Base-by-base conservation (phyloP, 2,888 invertebrate species). In the Caenorhabditis sinica region DNA sequence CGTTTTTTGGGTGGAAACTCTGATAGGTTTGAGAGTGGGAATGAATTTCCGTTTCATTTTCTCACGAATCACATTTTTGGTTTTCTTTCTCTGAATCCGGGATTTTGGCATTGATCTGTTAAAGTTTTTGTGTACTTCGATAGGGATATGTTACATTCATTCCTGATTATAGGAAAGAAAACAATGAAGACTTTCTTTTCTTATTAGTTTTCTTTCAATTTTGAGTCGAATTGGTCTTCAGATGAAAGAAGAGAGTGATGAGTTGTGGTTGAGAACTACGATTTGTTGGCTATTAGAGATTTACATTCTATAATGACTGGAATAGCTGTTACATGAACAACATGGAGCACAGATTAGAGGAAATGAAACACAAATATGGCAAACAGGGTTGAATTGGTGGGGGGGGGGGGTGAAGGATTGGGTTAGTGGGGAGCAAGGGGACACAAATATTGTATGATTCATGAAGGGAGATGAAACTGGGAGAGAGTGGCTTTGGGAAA, bases 91-190 rank as follows among this genome's bases (percentile, higher is more conserved):
- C 33, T 13, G 2, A 30, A 51, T 68, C 49, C 36, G 23, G 40
- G 33, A 23, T 53, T 20, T n/a, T 28, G 53, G 36, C 17, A 58
- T 3, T 30, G 43, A 58, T 71, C 40, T 13, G 13, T 25, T 23
- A 17, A 25, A 36, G 6, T 45, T 9, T 6, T 11, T 68, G 30
- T 2, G 6, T n/a, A 25, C 53, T 53, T 25, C 20, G 5, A 49
- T 20, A 30, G 65, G 68, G 69, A 76, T 76, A 76, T 76, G 76
- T 76, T 45, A 51, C 49, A 69, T 76, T 76, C 61, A 76, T 76
- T 76, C 76, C 76, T 76, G 76, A 76, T 60, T 28, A 69, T 56
- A 25, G 2, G 51, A 56, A 68, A 40, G 40, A 40, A 51, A 68
- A 66, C 61, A 74, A 63, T 56, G 23, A 56, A 61, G 11, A n/a